Conservation (phyloP, 2,113 vertebrate genomes). For the Phasianus colchicus region DNA sequence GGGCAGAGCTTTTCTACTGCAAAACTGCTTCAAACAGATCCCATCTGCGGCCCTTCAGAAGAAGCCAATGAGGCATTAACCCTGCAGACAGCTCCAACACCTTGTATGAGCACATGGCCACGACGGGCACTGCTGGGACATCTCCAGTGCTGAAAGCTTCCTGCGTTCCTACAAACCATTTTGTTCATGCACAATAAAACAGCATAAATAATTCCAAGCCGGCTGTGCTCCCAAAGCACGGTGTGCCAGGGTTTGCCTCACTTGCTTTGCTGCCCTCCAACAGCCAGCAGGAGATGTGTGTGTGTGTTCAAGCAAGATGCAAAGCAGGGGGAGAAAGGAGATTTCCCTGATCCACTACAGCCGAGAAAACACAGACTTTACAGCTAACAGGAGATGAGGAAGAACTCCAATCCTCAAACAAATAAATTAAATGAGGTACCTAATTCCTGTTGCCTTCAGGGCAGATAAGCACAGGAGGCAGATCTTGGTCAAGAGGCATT, state of each 20-base stretch:
- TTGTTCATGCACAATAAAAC: not conserved
- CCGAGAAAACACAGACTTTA: not conserved
- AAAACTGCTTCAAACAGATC: not conserved
- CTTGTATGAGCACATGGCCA: fast-evolving
- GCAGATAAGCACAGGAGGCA: not conserved
- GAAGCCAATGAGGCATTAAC: fast-evolving
- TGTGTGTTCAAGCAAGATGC: not conserved
- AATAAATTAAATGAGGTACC: too few species aligned
- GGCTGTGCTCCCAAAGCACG: not conserved
- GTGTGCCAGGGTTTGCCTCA: not conserved
- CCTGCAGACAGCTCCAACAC: not conserved
- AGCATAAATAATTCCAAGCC: not conserved
- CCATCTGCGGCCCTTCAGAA: not conserved
- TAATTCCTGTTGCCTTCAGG: not conserved
- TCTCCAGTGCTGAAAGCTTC: not conserved
- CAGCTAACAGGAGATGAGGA: not conserved
- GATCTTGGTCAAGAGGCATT: not conserved
- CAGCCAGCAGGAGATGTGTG: fast-evolving
- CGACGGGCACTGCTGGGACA: not conserved
- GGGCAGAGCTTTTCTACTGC: not conserved
- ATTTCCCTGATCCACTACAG: not conserved
- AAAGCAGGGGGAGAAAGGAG: not conserved
- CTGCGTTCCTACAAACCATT: not conserved
- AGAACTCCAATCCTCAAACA: not conserved
- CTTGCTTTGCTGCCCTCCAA: not conserved